Conservation (phyloP, 2,797 vertebrate species). For the Eleutherodactylus coqui region DNA sequence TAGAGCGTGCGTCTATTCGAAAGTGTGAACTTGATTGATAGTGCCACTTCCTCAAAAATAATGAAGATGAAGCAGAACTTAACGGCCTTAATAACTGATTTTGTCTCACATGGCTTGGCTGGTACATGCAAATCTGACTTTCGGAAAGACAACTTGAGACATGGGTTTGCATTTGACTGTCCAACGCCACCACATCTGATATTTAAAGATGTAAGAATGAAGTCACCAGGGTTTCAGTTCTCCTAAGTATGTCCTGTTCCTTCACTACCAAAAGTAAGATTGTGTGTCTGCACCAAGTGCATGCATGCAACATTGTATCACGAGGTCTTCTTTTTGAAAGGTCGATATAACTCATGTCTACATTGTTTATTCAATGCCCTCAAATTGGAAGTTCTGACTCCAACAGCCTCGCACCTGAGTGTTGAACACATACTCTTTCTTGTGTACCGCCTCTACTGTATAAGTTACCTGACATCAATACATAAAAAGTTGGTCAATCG, state of each 20-base stretch:
- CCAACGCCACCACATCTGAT: conserved; percentile 38
- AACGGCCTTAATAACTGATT: conserved; percentile 51
- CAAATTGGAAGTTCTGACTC: neutral
- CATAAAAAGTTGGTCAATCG: neutral
- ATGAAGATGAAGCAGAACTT: conserved; percentile 45
- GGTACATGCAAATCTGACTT: conserved; percentile 65
- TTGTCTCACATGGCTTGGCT: conserved; percentile 60
- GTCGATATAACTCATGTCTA: too few relatives aligned
- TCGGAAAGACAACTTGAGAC: conserved; percentile 29
- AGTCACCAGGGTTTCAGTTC: conserved; percentile 64
- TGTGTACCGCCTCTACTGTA: neutral
- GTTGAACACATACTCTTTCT: neutral
- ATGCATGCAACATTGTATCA: neutral
- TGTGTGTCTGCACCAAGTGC: conserved; percentile 55
- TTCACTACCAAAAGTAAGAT: conserved; percentile 60
- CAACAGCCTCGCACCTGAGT: neutral
- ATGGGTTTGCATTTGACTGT: conserved; percentile 35
- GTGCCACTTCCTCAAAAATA: conserved; percentile 57
- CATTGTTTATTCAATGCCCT: neutral
- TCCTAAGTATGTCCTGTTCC: conserved; percentile 63
- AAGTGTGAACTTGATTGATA: conserved; percentile 47
- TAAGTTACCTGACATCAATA: neutral
- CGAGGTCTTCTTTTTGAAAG: neutral
- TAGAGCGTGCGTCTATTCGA: conserved; percentile 20
- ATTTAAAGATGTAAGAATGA: conserved; percentile 57